Percentiles rank a stretch among this genome's conserved stretches.
Conservation (phyloP, 2,888 invertebrate species). For the Argynnis bischoffii region DNA sequence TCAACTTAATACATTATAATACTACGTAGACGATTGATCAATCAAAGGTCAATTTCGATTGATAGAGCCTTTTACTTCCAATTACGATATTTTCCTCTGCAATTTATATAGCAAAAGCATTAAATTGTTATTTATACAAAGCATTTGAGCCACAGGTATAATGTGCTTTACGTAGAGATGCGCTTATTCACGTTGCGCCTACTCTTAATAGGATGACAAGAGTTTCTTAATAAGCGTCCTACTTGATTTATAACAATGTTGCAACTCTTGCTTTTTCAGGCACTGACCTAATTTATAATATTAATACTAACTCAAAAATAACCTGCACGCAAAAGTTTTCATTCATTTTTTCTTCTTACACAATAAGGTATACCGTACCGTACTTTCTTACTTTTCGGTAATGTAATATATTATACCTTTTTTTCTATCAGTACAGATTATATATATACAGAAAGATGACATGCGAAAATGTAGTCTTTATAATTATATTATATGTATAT, state of each 20-base stretch:
- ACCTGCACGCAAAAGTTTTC: too few species aligned
- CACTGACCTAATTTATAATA: too few species aligned
- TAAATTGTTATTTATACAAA: conserved; percentile 42
- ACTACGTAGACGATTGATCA: conserved; percentile 1
- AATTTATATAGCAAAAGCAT: conserved; percentile 5
- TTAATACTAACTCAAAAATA: too few species aligned
- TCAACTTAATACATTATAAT: neutral
- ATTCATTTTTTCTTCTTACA: too few species aligned
- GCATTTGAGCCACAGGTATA: conserved; percentile 66
- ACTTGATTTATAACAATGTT: neutral
- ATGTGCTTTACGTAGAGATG: conserved; percentile 68
- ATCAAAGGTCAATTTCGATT: conserved; percentile 1
- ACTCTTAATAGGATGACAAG: conserved; percentile 55
- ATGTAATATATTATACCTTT: too few species aligned
- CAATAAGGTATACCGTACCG: too few species aligned
- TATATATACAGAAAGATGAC: too few species aligned
- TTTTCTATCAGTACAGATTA: too few species aligned
- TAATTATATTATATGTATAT: too few species aligned
- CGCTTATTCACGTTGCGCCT: conserved; percentile 63
- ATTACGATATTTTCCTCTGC: neutral
- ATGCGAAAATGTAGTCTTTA: too few species aligned
- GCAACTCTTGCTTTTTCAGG: too few species aligned
- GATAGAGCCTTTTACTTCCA: neutral
- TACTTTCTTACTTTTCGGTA: too few species aligned
- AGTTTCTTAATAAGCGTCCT: neutral